phyloP scores from a whole-genome alignment of 2,113 vertebrate genomes.

The Crotalus horridus region DNA sequence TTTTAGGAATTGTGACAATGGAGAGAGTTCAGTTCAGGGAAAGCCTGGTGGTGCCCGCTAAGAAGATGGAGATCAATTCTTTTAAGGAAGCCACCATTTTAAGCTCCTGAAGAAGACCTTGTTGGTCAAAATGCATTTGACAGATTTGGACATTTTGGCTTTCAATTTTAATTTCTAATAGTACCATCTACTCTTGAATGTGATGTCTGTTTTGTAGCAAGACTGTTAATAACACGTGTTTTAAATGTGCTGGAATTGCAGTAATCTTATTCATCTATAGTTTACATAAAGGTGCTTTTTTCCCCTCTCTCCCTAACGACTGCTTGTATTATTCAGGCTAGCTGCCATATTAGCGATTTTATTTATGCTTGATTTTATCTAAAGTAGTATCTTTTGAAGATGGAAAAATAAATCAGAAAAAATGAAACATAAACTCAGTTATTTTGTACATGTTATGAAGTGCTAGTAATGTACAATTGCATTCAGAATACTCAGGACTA shows the following conservation, averaged over 20 bases:
- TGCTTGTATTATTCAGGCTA: not conserved
- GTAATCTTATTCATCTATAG: not conserved
- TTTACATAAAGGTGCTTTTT: not conserved
- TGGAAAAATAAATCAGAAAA: not conserved
- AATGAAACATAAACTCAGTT: not conserved
- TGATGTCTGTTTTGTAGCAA: not conserved
- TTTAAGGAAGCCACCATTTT: constrained; percentile 9
- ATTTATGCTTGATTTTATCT: not conserved
- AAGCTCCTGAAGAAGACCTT: constrained; percentile 12
- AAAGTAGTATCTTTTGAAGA: not conserved
- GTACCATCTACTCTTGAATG: not conserved
- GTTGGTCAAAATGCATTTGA: not conserved
- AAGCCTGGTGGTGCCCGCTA: not conserved
- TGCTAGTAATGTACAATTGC: not conserved
- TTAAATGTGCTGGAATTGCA: not conserved
- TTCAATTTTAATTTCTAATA: constrained; percentile 2
- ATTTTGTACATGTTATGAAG: not conserved
- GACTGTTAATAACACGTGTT: not conserved
- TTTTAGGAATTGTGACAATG: constrained; percentile 19
- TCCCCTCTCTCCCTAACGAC: not conserved
- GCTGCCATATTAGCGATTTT: not conserved
- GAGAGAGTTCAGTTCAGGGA: constrained; percentile 16
- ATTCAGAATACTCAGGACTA: not conserved
- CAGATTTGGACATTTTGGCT: not conserved
- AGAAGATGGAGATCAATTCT: constrained; percentile 8